Conservation (phyloP, 2,113 vertebrate genomes). For the Oryzias celebensis region DNA sequence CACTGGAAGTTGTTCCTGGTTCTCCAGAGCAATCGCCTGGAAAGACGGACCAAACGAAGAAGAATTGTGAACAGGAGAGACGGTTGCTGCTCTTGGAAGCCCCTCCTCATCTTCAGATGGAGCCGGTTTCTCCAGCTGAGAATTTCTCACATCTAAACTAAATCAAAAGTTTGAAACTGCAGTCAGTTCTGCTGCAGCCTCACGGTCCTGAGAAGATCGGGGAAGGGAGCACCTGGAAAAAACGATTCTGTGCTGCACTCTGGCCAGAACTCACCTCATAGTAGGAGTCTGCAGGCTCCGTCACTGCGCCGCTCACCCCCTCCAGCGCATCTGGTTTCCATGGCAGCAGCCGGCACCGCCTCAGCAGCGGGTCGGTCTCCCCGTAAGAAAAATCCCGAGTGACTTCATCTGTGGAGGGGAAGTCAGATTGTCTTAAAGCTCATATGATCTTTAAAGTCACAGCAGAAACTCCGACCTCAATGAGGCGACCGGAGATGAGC, state of each 20-base stretch:
- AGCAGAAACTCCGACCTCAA: too few species aligned
- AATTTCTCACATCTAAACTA: too few species aligned
- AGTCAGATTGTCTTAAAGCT: too few species aligned
- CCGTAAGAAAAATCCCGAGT: constrained; percentile 91
- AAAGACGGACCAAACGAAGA: constrained; percentile 8
- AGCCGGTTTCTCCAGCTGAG: too few species aligned
- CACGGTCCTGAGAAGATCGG: too few species aligned
- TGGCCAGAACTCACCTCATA: constrained; percentile 81
- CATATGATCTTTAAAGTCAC: too few species aligned
- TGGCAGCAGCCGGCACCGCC: constrained; percentile 85
- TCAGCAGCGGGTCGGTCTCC: constrained; percentile 81
- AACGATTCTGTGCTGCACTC: too few species aligned
- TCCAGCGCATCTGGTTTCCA: constrained; percentile 80
- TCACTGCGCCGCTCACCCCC: constrained; percentile 71
- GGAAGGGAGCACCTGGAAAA: too few species aligned
- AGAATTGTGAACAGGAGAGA: background rate
- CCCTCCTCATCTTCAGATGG: too few species aligned
- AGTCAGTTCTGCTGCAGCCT: too few species aligned
- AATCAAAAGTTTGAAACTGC: too few species aligned
- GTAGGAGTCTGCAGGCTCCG: constrained; percentile 83
- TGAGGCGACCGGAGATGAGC: too few species aligned
- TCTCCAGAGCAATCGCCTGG: constrained; percentile 84
- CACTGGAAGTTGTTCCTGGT: constrained; percentile 85
- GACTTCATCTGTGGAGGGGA: constrained; percentile 84
- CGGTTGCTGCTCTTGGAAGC: background rate